These are phyloP conservation scores for Bibio marci DNA, from an alignment of 2,888 invertebrate genomes.

Conservation along the genomic window DNA sequence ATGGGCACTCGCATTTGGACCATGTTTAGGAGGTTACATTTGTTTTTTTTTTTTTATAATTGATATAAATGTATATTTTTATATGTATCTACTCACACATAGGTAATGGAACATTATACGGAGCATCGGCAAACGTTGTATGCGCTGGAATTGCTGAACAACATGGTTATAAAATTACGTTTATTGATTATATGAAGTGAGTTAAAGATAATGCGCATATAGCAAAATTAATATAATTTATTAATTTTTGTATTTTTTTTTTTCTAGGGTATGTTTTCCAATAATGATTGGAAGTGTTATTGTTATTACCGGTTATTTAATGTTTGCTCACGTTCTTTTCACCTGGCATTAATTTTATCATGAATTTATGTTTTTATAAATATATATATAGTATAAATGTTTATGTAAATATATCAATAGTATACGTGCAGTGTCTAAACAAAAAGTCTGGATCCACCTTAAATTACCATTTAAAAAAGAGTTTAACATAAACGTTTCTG, in stretches of 20 bases:
- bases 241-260: not conserved
- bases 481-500: no score
- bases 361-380: no score
- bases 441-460: no score
- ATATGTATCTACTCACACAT: no score
- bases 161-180: conserved; percentile 74
- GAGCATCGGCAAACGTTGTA: conserved; percentile 80
- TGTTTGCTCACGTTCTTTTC: conserved; percentile 50
- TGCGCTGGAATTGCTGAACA: conserved; percentile 85
- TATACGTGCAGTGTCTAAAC: no score
- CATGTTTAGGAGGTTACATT: conserved; percentile 59
- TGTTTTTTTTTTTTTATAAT: not conserved
- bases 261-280: conserved; percentile 61
- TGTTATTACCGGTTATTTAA: conserved; percentile 48
- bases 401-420: no score
- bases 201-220: conserved; percentile 9
- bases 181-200: conserved; percentile 67
- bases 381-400: no score
- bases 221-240: not conserved
- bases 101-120: conserved; percentile 84
- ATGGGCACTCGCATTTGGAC: conserved; percentile 75
- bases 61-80: not conserved
- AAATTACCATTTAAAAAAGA: no score
- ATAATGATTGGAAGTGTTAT: conserved; percentile 57
- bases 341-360: no score